Evolutionary conservation across 1,140 invertebrate genomes (phyloP).

Genomic region (Holotrichia oblita): DNA sequence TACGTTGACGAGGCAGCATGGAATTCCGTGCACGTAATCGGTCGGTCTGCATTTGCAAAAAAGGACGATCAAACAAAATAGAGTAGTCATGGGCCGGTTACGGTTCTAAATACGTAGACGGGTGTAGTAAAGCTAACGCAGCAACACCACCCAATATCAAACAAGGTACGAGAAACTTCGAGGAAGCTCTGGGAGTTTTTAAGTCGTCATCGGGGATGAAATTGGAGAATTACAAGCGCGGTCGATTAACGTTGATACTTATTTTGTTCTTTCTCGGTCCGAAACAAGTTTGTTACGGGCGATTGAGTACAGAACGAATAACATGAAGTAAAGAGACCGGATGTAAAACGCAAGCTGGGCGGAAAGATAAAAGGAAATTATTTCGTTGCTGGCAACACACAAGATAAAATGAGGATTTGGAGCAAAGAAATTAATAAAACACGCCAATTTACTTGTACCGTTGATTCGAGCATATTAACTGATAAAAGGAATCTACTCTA

Average conservation of each 20-base stretch:
- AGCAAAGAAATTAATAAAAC: background rate
- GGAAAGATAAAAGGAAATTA: slow-evolving; percentile 5
- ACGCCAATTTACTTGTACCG: no score
- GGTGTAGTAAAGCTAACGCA: background rate
- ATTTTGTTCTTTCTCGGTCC: slow-evolving; percentile 1
- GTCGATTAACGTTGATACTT: slow-evolving; percentile 19
- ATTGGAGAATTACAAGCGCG: slow-evolving; percentile 3
- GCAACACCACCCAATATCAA: background rate
- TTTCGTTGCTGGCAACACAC: background rate
- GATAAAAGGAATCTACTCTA: no score
- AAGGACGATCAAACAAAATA: background rate
- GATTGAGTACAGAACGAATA: background rate
- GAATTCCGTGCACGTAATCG: background rate
- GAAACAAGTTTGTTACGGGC: background rate
- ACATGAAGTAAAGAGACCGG: background rate
- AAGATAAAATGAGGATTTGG: background rate
- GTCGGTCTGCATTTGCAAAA: slow-evolving; percentile 5
- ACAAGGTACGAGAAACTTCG: background rate
- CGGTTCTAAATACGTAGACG: no score
- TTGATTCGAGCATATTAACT: no score
- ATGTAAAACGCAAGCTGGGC: background rate
- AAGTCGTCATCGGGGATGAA: background rate
- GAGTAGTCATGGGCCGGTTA: background rate
- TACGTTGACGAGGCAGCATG: background rate
- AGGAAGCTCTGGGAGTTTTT: background rate